These are phyloP conservation scores for Lophochroa leadbeateri DNA, from an alignment of 2,113 vertebrate genomes.

Conservation along the genomic window DNA sequence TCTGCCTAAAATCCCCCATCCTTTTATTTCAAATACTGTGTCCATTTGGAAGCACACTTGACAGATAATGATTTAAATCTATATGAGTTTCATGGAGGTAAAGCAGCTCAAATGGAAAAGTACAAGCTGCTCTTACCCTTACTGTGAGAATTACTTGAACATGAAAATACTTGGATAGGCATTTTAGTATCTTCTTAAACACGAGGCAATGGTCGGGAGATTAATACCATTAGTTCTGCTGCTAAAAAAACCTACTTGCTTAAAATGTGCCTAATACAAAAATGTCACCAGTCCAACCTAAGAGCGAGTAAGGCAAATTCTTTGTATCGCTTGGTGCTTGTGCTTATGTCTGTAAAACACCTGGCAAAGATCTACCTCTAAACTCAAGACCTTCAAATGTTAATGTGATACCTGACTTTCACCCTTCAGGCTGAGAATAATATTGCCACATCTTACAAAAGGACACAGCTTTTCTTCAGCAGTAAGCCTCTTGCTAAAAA, in stretches of 20 bases:
- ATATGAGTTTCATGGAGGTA: background rate
- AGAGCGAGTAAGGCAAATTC: background rate
- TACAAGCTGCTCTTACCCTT: background rate
- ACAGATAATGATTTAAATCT: background rate
- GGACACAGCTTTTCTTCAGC: background rate
- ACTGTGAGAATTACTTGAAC: background rate
- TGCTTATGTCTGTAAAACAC: background rate
- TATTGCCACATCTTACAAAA: background rate
- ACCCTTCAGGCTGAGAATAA: accelerated
- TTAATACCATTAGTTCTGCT: background rate
- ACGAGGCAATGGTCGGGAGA: background rate
- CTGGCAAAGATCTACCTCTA: background rate
- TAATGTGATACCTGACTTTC: background rate
- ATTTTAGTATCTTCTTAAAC: background rate
- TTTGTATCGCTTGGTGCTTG: background rate
- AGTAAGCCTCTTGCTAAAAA: background rate
- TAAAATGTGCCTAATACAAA: background rate
- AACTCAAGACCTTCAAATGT: background rate
- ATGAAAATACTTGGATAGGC: background rate
- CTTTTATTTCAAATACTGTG: background rate
- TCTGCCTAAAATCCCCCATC: background rate
- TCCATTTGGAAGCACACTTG: background rate
- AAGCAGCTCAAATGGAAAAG: background rate
- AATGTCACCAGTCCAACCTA: background rate
- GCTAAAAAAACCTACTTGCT: background rate